Evolutionary conservation across 2,797 vertebrate species (phyloP).

Genomic region (Tympanoctomys barrerae): DNA sequence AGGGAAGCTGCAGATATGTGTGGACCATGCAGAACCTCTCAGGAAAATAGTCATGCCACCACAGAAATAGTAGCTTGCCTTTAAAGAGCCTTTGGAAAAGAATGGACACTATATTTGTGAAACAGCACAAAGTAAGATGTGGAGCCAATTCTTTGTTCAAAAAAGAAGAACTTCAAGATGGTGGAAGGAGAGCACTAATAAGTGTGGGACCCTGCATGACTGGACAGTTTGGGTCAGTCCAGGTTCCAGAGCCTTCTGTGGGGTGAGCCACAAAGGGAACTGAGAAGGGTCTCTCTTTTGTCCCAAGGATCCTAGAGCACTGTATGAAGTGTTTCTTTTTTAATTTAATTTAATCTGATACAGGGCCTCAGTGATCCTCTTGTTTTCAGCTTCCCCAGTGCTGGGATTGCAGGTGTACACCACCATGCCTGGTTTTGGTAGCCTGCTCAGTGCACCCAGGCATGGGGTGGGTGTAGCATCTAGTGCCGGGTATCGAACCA

Average conservation of each 20-base stretch:
- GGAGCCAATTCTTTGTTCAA: background rate
- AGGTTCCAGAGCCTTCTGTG: background rate
- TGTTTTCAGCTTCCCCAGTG: too few relatives aligned
- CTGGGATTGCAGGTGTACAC: too few relatives aligned
- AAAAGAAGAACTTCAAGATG: conserved; percentile 8
- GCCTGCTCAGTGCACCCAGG: too few relatives aligned
- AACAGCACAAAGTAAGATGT: background rate
- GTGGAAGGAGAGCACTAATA: background rate
- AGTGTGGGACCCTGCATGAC: background rate
- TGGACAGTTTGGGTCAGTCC: background rate
- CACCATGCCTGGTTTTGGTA: too few relatives aligned
- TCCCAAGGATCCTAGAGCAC: background rate
- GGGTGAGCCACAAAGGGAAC: background rate
- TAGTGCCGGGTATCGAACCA: too few relatives aligned
- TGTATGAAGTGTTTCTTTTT: background rate
- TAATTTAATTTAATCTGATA: too few relatives aligned
- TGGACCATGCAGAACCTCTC: background rate
- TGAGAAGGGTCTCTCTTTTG: background rate
- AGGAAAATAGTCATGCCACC: background rate
- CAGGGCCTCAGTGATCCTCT: too few relatives aligned
- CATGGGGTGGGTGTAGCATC: too few relatives aligned
- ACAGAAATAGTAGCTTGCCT: background rate
- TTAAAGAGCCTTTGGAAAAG: background rate
- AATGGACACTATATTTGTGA: background rate
- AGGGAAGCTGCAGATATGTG: background rate